Evolutionary conservation across 2,797 vertebrate species (phyloP), one percentile per base, ranked within the genome.

Genomic region (Kryptolebias ocellatus): DNA sequence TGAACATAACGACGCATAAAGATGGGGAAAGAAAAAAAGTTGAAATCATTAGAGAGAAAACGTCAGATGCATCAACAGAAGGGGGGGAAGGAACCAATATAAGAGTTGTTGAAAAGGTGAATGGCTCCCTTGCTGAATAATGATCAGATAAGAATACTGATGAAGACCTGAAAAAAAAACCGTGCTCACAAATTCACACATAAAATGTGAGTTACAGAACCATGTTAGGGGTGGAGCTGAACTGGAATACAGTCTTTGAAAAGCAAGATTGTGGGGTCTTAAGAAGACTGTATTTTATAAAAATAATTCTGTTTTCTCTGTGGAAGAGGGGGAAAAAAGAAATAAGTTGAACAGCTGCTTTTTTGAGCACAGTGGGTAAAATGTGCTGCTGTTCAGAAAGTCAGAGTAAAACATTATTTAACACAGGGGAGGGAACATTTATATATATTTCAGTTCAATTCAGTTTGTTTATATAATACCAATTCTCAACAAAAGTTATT

Each of bases 61-160:
- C 50, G 28, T 63, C 51, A 50, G 51, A 53, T 28, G 42, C 34
- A 34, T 66, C 11, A 12, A 54, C 50, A 55, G 49, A 29, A 17
- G 27, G 12, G 2, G 61, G n/a, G 12, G 44, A 24, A 47, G 18
- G 20, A 50, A 56, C 27, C 31, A 62, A 55, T n/a, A 29, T 16
- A 11, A 18, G 60, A 59, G 37, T 51, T 60, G 54, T 14, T 74
- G 50, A 53, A 66, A 70, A 70, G 53, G 34, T 64, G 61, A 76
- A 51, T 31, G 39, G 27, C 47, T 66, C 44, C 55, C 51, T 52
- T 31, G 45, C 46, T 75, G 58, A 77, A 74, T 72, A 70, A 72
- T 57, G 63, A 70, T 62, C 65, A 57, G 34, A 50, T 64, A 24
- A 50, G 39, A 76, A 74, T 69, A 60, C 29, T 67, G 63, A 72